Evolutionary conservation across 1,140 invertebrate genomes (phyloP).

Genomic region (Platyura marginata): DNA sequence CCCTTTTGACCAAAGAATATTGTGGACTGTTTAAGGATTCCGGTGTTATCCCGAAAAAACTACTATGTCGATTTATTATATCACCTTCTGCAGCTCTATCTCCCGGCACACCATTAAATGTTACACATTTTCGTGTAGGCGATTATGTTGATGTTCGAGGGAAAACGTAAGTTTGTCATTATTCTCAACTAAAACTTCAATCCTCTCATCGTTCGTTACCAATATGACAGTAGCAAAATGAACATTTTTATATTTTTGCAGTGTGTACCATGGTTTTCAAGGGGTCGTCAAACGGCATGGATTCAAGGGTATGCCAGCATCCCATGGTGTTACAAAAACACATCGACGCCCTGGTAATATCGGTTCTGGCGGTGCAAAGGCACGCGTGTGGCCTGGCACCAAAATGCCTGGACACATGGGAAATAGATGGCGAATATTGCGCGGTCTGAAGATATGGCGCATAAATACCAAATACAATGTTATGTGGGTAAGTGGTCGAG

Average conservation of each 20-base stretch:
- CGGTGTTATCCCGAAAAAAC: constrained; percentile 77
- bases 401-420: constrained; percentile 98
- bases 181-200: no score
- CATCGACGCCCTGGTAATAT: constrained; percentile 84
- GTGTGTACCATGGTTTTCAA: constrained; percentile 90
- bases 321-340: constrained; percentile 87
- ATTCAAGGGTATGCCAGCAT: constrained; percentile 82
- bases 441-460: constrained; percentile 66
- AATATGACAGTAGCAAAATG: constrained; percentile 1
- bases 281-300: constrained; percentile 94
- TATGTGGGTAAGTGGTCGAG: constrained; percentile 66
- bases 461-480: constrained; percentile 91
- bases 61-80: constrained; percentile 67
- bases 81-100: constrained; percentile 72
- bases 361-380: constrained; percentile 66
- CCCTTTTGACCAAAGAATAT: constrained; percentile 75
- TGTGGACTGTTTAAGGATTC: constrained; percentile 67
- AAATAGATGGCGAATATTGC: constrained; percentile 46
- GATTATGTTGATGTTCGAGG: constrained; percentile 79
- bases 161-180: constrained; percentile 59
- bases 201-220: no score
- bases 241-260: constrained; percentile 5
- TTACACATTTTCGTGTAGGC: constrained; percentile 78
- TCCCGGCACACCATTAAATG: constrained; percentile 77
- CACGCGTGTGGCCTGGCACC: constrained; percentile 80